Evolutionary conservation across 2,797 vertebrate species (phyloP), one percentile per base, ranked within the genome.

Genomic region (Alcedo atthis): DNA sequence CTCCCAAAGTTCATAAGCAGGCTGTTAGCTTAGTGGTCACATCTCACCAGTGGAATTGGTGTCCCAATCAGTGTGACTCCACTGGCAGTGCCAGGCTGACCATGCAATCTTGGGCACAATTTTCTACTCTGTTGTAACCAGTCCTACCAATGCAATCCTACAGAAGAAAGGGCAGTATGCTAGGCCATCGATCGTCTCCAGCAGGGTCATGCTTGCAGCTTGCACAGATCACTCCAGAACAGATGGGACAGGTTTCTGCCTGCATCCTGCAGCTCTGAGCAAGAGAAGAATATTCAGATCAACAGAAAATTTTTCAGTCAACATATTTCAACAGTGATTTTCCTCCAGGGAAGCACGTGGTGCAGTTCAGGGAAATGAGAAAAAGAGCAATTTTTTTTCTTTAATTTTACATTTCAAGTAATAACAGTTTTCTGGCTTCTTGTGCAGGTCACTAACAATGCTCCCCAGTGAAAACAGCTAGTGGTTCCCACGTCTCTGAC

Each of bases 341-440:
- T 83, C 53, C 95, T 89, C 89, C 66, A 75, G 92, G 85, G 95
- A 92, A 58, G 28, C 63, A 67, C 69, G 83, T 33, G 70, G 91
- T 83, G 59, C 66, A 81, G 63, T 91, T 86, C 83, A 89, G 87
- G 85, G 70, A 93, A 95, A 91, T 81, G 77, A 94, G 85, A 89
- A 42, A 89, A 40, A 91, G 62, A 71, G 14, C 12, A 49, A 14
- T 57, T 58, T 86, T 87, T 91, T 83, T 55, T 6, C 32, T 89
- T 85, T 84, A 85, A 90, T 93, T 96, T 91, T 81, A 87, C 51
- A 59, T 91, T 94, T 92, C 55, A 85, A 85, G 59, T 46, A 95
- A 69, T 76, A 94, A 75, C 92, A 89, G 75, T 89, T 94, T 93
- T 80, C 81, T 96, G 85, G 71, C 78, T 93, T 90, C 84, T 94